Base-by-base conservation (phyloP, 2,888 invertebrate genomes). In the Heliothis peltigera region DNA sequence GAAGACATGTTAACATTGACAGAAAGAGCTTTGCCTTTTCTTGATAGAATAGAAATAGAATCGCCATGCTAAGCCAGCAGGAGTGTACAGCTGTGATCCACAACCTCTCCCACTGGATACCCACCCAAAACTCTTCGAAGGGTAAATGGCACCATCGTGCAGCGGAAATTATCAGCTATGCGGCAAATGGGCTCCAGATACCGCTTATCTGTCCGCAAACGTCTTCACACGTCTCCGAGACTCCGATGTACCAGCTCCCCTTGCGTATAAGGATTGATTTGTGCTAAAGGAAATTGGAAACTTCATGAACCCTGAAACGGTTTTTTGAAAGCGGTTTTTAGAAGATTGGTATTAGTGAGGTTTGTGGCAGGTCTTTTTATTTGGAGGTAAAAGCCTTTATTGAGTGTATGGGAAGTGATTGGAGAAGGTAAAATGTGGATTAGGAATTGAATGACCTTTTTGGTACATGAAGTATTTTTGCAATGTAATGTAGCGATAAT, bases 151-250 rank as follows among this genome's bases (percentile, higher is more conserved):
- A 88, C 90, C 89, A 88, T 91, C 89, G 88, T 77, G 82, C 80
- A 84, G 75, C 91, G 91, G 91, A 91, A 91, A 91, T 91, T 91
- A 91, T 91, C 88, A 90, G 89, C 89, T 89, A 85, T 85, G 86
- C 87, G 87, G 87, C 89, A 88, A 91, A 90, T 86, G 89, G 84
- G 80, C 84, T 84, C 76, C 84, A 84, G 91, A 91, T 91, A 90
- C 80, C 89, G 84, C 88, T 91, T 91, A 91, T 90, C 91, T 86
- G 42, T 70, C 82, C 86, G 80, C 88, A 85, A 85, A 84, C 82
- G 77, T 70, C 71, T 76, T 79, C 83, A 78, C 82, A 83, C 79
- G 63, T 62, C 48, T 77, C 70, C 67, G 55, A 7, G 12, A 46
- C 61, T 47, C 28, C 63, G 55, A 77, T 62, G 70, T 63, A 61